phyloP scores from a whole-genome alignment of 2,888 invertebrate species.

The Dicyrtoma fusca region DNA sequence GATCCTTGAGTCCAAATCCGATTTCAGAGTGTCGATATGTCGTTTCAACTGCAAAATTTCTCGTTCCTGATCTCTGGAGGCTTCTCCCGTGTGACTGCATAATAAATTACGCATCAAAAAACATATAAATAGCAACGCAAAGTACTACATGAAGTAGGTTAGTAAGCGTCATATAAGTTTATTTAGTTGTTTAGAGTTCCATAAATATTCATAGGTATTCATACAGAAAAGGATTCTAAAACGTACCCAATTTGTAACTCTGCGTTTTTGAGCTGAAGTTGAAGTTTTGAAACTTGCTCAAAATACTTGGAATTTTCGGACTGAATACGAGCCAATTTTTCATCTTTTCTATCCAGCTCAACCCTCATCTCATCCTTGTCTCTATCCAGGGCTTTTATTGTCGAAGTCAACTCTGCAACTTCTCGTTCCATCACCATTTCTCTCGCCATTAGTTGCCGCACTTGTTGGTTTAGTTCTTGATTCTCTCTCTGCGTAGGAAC shows the following conservation, averaged over 20 bases:
- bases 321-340: conserved; percentile 42
- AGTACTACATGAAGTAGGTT: conserved; percentile 8
- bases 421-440: conserved; percentile 48
- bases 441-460: conserved; percentile 35
- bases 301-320: conserved; percentile 40
- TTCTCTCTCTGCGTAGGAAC: conserved; percentile 39
- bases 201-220: background rate
- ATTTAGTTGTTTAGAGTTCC: no score
- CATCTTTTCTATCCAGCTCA: conserved; percentile 52
- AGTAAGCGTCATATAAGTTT: no score
- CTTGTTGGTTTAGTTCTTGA: conserved; percentile 39
- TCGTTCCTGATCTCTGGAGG: conserved; percentile 47
- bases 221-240: background rate
- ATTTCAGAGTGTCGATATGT: conserved; percentile 43
- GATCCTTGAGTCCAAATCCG: conserved; percentile 46
- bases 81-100: conserved; percentile 48
- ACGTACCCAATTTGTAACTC: conserved; percentile 51
- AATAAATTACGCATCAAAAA: background rate
- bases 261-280: conserved; percentile 48
- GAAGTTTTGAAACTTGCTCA: conserved; percentile 44
- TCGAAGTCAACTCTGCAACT: conserved; percentile 38
- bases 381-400: conserved; percentile 47
- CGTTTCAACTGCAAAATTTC: conserved; percentile 44
- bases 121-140: background rate
- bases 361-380: conserved; percentile 53